Conservation (phyloP, 2,113 vertebrate species). For the Columba janthina region DNA sequence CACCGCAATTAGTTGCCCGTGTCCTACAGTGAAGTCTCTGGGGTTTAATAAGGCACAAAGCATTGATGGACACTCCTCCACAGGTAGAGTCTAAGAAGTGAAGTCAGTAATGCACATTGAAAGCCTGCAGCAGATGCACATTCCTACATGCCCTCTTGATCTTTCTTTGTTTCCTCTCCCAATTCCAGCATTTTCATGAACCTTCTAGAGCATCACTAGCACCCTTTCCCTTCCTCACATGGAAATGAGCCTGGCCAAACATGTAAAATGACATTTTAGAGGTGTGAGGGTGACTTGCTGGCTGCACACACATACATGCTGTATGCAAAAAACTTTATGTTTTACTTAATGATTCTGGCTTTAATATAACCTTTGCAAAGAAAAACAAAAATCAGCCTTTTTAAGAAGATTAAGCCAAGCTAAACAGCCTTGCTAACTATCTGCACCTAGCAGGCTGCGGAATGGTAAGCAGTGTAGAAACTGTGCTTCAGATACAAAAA, state of each 20-base stretch:
- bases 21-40: background rate
- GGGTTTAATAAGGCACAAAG: background rate
- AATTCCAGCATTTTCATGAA: background rate
- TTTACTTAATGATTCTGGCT: background rate
- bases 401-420: background rate
- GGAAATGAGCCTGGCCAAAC: background rate
- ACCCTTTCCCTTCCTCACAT: background rate
- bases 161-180: background rate
- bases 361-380: background rate
- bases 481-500: background rate
- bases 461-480: background rate
- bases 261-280: background rate
- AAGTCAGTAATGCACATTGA: fast-evolving
- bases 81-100: background rate
- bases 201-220: background rate
- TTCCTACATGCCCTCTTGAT: fast-evolving
- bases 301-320: background rate
- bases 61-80: fast-evolving
- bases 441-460: background rate
- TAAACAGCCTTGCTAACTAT: background rate
- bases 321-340: background rate
- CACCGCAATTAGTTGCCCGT: background rate
- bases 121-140: background rate
- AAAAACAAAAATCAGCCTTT: background rate
- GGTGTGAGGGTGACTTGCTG: background rate